Base-by-base conservation (phyloP, 1,140 invertebrate genomes). In the Wiebesia pumilae region DNA sequence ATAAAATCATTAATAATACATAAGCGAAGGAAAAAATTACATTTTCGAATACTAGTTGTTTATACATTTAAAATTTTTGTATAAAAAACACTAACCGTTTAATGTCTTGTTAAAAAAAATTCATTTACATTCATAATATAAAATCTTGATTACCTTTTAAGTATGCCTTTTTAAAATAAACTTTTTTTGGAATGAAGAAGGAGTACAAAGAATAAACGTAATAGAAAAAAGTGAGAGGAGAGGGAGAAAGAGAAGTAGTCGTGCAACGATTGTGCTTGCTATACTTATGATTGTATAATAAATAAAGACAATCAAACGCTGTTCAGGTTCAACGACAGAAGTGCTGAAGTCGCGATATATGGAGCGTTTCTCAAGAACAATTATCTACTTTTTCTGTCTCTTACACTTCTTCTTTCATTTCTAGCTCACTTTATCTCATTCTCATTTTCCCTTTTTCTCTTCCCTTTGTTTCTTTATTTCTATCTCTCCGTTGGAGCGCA, bases 341-440 rank as follows among this genome's bases (percentile, higher is more conserved):
- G 62, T 58, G 75, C 40, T 65, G 73, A 67, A 51, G 40, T 77
- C 71, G 27, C 35, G 54, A 62, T 83, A 71, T 71, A 83, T 83
- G 35, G 58, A 33, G 40, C 75, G 43, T 79, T 62, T 84, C 75
- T 35, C 19, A 40, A 79, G 73, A 62, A 84, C 75, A 84, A 84
- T 84, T 73, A 30, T 12, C 71, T 73, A 7, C 40, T 73, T n/a
- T 27, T 14, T 65, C 58, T 75, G 30, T 21, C 27, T 27, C 38
- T 43, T 38, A 24, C 69, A 24, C 35, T 71, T 14, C 9, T 38
- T 71, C 35, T 21, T 35, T 38, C 30, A 0, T 27, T n/a, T 73
- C 71, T 75, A 2, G 0, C 73, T 75, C 24, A 27, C n/a, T 71
- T 21, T 71, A 10, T 71, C 33, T 71, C 33, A 1, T 7, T 38